Evolutionary conservation across 1,140 invertebrate species (phyloP).

Genomic region (Leptinotarsa undecemlineata): DNA sequence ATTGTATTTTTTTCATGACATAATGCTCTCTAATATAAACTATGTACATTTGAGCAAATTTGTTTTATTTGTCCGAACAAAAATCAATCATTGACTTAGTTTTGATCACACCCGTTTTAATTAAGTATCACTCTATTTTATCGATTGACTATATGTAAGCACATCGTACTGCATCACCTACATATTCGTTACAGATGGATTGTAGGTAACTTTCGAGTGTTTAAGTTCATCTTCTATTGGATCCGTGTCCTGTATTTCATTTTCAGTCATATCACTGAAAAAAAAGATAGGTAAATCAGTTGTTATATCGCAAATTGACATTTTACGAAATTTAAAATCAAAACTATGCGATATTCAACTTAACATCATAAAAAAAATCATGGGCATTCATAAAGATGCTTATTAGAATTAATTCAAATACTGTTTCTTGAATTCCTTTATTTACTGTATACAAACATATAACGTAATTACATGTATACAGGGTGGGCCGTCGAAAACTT

Average conservation of each 20-base stretch:
- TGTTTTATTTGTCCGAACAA: slow-evolving; percentile 9
- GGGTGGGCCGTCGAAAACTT: no score
- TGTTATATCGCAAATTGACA: not conserved
- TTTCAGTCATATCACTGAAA: slow-evolving; percentile 27
- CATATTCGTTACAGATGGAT: slow-evolving; percentile 36
- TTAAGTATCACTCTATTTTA: slow-evolving; percentile 21
- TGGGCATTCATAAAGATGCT: no score
- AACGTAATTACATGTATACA: no score
- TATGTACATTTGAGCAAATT: slow-evolving; percentile 23
- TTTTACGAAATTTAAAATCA: no score
- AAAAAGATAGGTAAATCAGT: slow-evolving; percentile 4
- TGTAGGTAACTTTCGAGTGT: slow-evolving; percentile 41
- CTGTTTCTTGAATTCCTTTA: no score
- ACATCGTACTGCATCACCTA: slow-evolving; percentile 4
- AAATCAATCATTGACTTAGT: slow-evolving; percentile 19
- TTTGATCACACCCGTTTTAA: slow-evolving; percentile 37
- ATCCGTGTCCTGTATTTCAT: slow-evolving; percentile 31
- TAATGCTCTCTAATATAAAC: slow-evolving; percentile 7
- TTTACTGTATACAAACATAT: no score
- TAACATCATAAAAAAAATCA: no score
- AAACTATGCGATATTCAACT: no score
- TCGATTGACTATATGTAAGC: slow-evolving; percentile 1
- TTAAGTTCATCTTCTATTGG: slow-evolving; percentile 24
- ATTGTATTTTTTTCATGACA: not conserved
- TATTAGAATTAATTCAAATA: no score